Conservation (phyloP, 2,797 vertebrate species). For the Lacerta bilineata region DNA sequence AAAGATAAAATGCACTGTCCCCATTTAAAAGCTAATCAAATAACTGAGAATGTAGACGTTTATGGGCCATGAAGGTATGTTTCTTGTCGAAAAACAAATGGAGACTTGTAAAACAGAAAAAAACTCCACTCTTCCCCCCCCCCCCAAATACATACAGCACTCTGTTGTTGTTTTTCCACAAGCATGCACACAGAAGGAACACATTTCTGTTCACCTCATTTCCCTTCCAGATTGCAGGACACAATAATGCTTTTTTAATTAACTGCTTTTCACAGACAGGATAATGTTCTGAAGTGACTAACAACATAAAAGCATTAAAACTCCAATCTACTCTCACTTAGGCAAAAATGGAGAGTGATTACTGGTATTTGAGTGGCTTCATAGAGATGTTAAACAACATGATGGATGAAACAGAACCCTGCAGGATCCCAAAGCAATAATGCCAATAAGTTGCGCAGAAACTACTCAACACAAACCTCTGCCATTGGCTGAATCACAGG, state of each 20-base stretch:
- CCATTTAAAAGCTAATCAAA: background rate
- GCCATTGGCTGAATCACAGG: too few species aligned
- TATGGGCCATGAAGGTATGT: background rate
- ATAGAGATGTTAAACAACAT: too few species aligned
- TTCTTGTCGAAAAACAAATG: conserved; percentile 1
- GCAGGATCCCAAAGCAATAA: too few species aligned
- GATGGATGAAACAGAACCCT: too few species aligned
- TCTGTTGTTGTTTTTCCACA: background rate
- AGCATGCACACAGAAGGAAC: background rate
- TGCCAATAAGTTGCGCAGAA: too few species aligned
- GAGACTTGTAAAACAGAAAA: background rate
- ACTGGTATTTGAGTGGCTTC: too few species aligned
- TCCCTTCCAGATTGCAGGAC: background rate
- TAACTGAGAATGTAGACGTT: background rate
- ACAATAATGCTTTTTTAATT: background rate
- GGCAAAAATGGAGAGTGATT: too few species aligned
- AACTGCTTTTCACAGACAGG: too few species aligned
- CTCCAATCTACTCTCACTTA: too few species aligned
- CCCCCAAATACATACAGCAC: background rate
- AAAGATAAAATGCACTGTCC: background rate
- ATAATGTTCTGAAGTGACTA: too few species aligned
- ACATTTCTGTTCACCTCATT: background rate
- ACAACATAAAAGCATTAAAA: too few species aligned
- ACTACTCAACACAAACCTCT: too few species aligned
- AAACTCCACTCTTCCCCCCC: background rate